Base-by-base conservation (phyloP, 2,113 vertebrate genomes). In the Camelus dromedarius region DNA sequence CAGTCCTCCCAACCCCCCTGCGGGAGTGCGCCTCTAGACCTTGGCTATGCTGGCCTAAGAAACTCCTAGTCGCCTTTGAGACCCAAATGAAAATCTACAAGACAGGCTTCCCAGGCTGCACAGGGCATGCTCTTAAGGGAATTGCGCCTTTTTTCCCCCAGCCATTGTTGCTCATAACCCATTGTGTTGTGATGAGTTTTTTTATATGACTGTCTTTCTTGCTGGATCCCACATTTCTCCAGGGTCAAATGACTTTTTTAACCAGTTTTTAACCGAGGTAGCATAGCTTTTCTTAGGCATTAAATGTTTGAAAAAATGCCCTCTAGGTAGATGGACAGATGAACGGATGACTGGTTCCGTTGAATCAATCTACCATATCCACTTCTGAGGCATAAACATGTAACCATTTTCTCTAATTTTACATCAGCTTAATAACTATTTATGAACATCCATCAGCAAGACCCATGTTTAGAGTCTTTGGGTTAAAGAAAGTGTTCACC, bases 401-500 rank as follows among this genome's bases (percentile, higher is more conserved):
- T 62, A 58, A 83, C 18, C 15, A 16, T 72, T 26, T 60, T 42
- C 13, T 77, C 77, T 93, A 32, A 50, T 60, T 87, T 88, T 15
- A 13, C 28, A 66, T 73, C 8, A 4, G 8, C 26, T 82, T 60
- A 86, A 58, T 92, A 93, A 79, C 26, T 85, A 35, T 66, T 62
- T 76, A 22, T 84, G 58, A 89, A 3, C 30, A 81, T 67, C 35
- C 52, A 46, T 35, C 15, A 90, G 32, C 46, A 32, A 76, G 50
- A 79, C 8, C 26, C 20, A n/a, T 4, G 14, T 69, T 6, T 92
- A n/a, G 8, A 75, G 70, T 58, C 18, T 54, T 16, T n/a, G 19
- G 0, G 42, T 70, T 94, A 52, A 93, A 96, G 92, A 32, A 94
- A 95, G 76, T 8, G 12, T 15, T 84, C n/a, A 66, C 14, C 24